These are phyloP conservation scores for Heliconius hewitsoni DNA, from an alignment of 1,140 invertebrate species.

Conservation along the genomic window DNA sequence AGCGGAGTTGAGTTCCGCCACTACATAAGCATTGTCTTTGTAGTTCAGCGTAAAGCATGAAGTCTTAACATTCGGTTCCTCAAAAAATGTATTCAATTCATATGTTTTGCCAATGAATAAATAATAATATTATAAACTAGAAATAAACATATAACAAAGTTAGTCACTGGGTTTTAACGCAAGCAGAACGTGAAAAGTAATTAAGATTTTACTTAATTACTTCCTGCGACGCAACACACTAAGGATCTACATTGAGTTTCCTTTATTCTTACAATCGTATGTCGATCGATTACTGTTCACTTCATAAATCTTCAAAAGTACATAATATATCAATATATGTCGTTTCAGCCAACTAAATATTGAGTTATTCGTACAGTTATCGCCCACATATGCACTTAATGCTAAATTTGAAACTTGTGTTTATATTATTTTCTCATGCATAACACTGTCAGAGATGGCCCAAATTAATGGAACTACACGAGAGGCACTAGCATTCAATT, in stretches of 20 bases:
- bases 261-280: neutral
- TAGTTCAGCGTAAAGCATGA: too few species aligned
- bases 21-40: too few species aligned
- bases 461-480: too few species aligned
- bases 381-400: too few species aligned
- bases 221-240: neutral
- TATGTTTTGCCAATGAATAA: neutral
- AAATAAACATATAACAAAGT: neutral
- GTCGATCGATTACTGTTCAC: neutral
- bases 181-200: slow-evolving; percentile 6
- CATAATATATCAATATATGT: neutral
- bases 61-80: too few species aligned
- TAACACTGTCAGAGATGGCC: too few species aligned
- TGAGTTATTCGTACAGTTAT: too few species aligned
- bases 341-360: neutral
- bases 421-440: too few species aligned
- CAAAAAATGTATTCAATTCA: too few species aligned
- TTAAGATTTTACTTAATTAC: slow-evolving; percentile 19
- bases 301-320: neutral
- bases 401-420: too few species aligned
- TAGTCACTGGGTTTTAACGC: neutral
- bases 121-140: neutral
- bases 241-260: neutral
- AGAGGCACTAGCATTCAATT: too few species aligned
- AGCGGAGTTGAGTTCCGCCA: too few species aligned